Percentiles rank a stretch among this genome's conserved stretches.
Evolutionary conservation across 2,888 invertebrate species (phyloP).

Genomic region (Campopleginae sp.): DNA sequence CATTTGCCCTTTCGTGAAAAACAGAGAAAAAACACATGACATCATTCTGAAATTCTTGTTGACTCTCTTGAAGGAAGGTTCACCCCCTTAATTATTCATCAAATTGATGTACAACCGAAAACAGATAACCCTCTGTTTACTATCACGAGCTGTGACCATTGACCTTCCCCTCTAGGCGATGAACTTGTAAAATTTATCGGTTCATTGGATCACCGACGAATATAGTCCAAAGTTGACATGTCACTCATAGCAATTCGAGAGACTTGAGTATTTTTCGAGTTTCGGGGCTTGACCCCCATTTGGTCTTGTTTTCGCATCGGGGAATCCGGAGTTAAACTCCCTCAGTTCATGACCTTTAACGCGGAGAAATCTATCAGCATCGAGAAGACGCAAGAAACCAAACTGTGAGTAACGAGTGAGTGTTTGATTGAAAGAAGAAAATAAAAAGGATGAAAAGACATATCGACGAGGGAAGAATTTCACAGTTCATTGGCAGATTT

Average conservation of each 20-base stretch:
- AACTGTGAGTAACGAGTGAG: slow-evolving; percentile 12
- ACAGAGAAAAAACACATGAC: neutral
- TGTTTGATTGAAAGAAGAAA: slow-evolving; percentile 39
- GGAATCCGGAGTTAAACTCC: slow-evolving; percentile 13
- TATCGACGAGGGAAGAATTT: slow-evolving; percentile 50
- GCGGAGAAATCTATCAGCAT: slow-evolving; percentile 17
- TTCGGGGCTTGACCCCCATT: slow-evolving; percentile 23
- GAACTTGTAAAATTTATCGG: neutral
- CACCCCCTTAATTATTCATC: neutral
- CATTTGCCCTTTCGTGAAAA: neutral
- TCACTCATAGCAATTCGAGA: neutral
- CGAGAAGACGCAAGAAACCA: slow-evolving; percentile 9
- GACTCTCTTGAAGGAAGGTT: neutral
- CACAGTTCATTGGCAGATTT: slow-evolving; percentile 65
- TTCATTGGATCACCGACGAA: neutral
- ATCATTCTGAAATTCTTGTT: neutral
- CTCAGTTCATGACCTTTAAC: slow-evolving; percentile 44
- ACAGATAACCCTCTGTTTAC: neutral
- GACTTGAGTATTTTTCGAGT: neutral
- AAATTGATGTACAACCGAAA: neutral
- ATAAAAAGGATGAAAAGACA: slow-evolving; percentile 35
- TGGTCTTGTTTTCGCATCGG: neutral
- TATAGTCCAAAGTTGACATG: neutral
- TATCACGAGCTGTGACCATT: neutral
- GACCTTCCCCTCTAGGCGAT: neutral